A percentile compares a stretch with the other conserved stretches of the same genome.
Conservation (phyloP, 2,888 invertebrate species). For the Chloroclystis v-ata region DNA sequence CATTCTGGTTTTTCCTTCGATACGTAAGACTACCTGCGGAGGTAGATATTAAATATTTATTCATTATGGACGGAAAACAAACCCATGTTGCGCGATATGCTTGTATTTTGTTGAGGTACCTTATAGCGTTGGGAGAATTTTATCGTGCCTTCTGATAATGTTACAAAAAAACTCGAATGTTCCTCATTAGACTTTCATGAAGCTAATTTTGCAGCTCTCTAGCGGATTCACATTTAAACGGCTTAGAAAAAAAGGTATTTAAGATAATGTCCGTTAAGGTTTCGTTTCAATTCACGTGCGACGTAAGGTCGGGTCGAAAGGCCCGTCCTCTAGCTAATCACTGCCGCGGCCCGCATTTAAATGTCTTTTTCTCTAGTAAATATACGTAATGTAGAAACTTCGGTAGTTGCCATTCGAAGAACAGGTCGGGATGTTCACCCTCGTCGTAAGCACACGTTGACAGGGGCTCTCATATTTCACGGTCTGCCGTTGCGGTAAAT, state of each 20-base stretch:
- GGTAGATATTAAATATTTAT: slow-evolving; percentile 14
- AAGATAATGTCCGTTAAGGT: slow-evolving; percentile 41
- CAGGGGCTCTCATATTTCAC: slow-evolving; percentile 64
- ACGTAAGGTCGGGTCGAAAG: slow-evolving; percentile 47
- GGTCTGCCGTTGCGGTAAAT: slow-evolving; percentile 51
- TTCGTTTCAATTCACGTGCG: slow-evolving; percentile 47
- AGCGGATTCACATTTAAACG: slow-evolving; percentile 25
- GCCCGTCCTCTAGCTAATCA: slow-evolving; percentile 63
- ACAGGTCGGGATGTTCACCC: slow-evolving; percentile 34
- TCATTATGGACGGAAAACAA: slow-evolving; percentile 13
- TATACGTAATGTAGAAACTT: slow-evolving; percentile 48
- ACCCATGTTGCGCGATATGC: slow-evolving; percentile 14
- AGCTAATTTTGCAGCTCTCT: slow-evolving; percentile 25
- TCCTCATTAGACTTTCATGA: slow-evolving; percentile 22
- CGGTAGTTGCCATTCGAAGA: slow-evolving; percentile 39
- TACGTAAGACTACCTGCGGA: not conserved
- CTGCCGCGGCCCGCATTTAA: slow-evolving; percentile 68
- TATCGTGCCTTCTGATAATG: slow-evolving; percentile 4
- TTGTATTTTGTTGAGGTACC: slow-evolving; percentile 8
- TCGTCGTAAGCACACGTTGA: slow-evolving; percentile 51
- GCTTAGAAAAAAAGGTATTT: slow-evolving; percentile 36
- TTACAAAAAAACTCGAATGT: slow-evolving; percentile 12
- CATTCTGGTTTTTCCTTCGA: slow-evolving; percentile 13
- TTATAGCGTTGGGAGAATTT: not conserved
- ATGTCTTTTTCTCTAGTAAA: slow-evolving; percentile 59